A percentile compares a stretch with the other conserved stretches of the same genome.
These are phyloP conservation scores for Platypus cylindrus DNA, from an alignment of 2,888 invertebrate genomes.

Conservation along the genomic window DNA sequence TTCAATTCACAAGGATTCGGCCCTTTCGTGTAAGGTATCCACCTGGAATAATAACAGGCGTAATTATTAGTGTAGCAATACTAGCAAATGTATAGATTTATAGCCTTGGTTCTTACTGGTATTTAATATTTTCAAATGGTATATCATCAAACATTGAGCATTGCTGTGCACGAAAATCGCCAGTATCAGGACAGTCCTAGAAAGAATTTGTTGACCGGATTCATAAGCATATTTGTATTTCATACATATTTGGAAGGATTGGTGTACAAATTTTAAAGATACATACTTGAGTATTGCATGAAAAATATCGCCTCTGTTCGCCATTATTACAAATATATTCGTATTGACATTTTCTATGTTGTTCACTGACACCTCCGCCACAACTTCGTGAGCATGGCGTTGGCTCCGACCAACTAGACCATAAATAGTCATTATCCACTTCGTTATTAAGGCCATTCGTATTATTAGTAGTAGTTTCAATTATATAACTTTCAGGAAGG, in stretches of 20 bases:
- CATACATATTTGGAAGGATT: no score
- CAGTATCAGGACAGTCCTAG: conserved; percentile 66
- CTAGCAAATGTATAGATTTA: conserved; percentile 2
- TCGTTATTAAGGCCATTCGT: conserved; percentile 53
- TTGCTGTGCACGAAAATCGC: conserved; percentile 80
- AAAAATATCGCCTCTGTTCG: conserved; percentile 71
- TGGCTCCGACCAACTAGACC: conserved; percentile 76
- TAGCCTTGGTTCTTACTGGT: conserved; percentile 58
- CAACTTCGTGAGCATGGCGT: conserved; percentile 82
- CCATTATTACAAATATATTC: conserved; percentile 56
- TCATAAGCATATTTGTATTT: no score
- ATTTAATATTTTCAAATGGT: conserved; percentile 68
- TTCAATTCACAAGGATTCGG: conserved; percentile 88
- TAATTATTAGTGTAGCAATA: no score
- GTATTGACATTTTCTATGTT: conserved; percentile 64
- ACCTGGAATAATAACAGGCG: conserved; percentile 72
- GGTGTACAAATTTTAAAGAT: no score
- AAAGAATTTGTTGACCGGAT: no score
- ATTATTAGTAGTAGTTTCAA: conserved; percentile 53
- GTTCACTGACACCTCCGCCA: conserved; percentile 84
- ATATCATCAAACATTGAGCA: conserved; percentile 74
- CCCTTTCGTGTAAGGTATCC: conserved; percentile 80
- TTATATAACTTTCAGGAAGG: conserved; percentile 57
- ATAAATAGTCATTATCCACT: conserved; percentile 51
- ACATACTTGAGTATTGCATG: conserved; percentile 75